A percentile compares a stretch with the other conserved stretches of the same genome.
Evolutionary conservation across 2,888 invertebrate species (phyloP).

Genomic region (Rhagium mordax): DNA sequence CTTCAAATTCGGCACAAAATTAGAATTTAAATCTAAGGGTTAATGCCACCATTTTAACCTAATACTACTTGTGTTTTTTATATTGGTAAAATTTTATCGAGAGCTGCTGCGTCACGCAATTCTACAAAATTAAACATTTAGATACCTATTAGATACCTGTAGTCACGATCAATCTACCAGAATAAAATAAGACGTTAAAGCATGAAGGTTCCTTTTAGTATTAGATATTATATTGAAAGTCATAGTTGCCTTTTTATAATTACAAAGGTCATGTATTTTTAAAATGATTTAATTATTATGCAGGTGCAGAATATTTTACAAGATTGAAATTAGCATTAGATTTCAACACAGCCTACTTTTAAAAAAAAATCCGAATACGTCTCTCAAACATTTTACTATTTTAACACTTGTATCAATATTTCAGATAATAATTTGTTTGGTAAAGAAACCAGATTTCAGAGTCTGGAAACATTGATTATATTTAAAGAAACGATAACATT

Average conservation of each 20-base stretch:
- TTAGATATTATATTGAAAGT: neutral
- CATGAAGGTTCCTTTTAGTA: neutral
- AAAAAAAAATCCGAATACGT: no score
- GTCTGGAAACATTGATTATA: no score
- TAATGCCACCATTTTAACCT: neutral
- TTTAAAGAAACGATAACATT: no score
- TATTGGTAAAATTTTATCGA: neutral
- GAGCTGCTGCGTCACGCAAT: neutral
- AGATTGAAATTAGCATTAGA: neutral
- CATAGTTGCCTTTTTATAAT: no score
- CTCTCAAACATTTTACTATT: no score
- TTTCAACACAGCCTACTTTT: no score
- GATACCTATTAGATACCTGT: neutral
- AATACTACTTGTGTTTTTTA: neutral
- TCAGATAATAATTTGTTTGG: no score
- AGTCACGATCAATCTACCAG: neutral
- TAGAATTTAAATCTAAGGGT: neutral
- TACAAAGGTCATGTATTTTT: no score
- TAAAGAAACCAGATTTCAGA: no score
- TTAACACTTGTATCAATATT: no score
- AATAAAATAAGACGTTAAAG: neutral
- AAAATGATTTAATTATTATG: no score
- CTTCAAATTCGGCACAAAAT: neutral
- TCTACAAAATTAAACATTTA: neutral
- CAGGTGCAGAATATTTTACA: no score